Conservation (phyloP, 2,113 vertebrate species). For the Cariama cristata region DNA sequence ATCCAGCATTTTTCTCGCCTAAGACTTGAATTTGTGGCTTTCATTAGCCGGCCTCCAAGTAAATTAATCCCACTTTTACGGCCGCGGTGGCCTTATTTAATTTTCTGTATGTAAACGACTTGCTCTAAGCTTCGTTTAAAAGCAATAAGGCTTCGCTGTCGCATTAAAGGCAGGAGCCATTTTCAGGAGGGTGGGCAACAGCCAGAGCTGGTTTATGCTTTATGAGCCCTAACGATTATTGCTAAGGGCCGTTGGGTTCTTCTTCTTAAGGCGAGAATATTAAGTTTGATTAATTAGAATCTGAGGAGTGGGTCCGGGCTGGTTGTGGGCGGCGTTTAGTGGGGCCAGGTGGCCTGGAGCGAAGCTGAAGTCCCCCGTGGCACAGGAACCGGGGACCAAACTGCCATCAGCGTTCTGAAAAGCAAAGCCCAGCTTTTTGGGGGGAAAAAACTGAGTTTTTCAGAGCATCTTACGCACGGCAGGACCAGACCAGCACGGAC, state of each 20-base stretch:
- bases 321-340: neutral
- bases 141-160: neutral
- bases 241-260: neutral
- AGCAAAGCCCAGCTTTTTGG: neutral
- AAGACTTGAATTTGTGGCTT: neutral
- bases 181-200: neutral
- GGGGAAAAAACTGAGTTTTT: neutral
- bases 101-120: neutral
- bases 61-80: neutral
- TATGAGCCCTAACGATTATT: neutral
- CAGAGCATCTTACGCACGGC: no score
- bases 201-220: neutral
- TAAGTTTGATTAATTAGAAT: neutral
- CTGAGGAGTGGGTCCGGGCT: neutral
- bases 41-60: neutral
- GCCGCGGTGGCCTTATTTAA: neutral
- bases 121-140: neutral
- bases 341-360: fast-evolving
- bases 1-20: neutral
- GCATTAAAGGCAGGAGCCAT: no score
- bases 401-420: fast-evolving
- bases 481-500: fast-evolving
- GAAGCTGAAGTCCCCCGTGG: neutral
- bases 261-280: neutral
- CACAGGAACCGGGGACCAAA: neutral